Evolutionary conservation across 2,888 invertebrate species (phyloP).

Genomic region (Pheosia gnoma): DNA sequence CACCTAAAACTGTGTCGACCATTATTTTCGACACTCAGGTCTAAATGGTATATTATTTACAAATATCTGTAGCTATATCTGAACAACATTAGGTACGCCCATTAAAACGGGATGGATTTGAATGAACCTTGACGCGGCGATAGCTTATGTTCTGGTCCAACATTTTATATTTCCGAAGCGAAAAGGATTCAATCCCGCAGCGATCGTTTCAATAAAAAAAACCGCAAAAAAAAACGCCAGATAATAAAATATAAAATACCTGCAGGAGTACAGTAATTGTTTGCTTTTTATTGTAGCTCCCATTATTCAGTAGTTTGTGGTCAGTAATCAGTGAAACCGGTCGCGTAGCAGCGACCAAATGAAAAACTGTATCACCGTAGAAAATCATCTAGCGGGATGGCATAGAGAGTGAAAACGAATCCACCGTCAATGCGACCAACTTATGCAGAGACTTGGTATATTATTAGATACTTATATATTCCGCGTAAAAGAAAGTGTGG

Average conservation of each 20-base stretch:
- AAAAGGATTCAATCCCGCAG: too few relatives aligned
- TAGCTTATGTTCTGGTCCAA: too few relatives aligned
- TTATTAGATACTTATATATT: slow-evolving; percentile 17
- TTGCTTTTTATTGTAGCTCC: slow-evolving; percentile 16
- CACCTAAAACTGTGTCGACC: too few relatives aligned
- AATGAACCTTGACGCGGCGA: too few relatives aligned
- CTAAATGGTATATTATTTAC: too few relatives aligned
- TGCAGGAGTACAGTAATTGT: neutral
- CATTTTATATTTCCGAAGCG: too few relatives aligned
- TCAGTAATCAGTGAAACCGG: slow-evolving; percentile 66
- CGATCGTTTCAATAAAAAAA: too few relatives aligned
- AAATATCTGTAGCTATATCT: too few relatives aligned
- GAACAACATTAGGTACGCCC: too few relatives aligned
- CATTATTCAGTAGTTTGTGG: slow-evolving; percentile 20
- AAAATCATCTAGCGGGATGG: slow-evolving; percentile 70
- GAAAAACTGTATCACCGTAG: slow-evolving; percentile 77
- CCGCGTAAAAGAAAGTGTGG: slow-evolving; percentile 8
- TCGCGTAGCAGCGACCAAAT: slow-evolving; percentile 54
- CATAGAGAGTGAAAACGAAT: slow-evolving; percentile 75
- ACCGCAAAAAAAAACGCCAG: neutral
- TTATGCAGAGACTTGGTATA: slow-evolving; percentile 41
- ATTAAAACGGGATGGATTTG: too few relatives aligned
- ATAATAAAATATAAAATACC: neutral
- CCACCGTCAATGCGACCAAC: slow-evolving; percentile 51
- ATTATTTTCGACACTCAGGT: too few relatives aligned